phyloP scores from a whole-genome alignment of 2,888 invertebrate species.

The Tinea semifulvella region DNA sequence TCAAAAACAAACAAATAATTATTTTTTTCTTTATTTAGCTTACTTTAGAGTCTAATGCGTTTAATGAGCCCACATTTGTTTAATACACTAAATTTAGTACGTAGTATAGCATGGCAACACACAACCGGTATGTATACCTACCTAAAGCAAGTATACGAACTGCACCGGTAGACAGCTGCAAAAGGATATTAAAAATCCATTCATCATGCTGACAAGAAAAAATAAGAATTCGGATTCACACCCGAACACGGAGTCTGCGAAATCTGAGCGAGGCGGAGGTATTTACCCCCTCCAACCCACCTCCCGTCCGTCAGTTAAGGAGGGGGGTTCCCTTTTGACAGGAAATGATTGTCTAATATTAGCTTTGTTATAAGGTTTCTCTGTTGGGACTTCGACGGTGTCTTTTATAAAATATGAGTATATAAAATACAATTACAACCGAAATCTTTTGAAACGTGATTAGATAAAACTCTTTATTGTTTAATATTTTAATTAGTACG shows the following conservation, averaged over 20 bases:
- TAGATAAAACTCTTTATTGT: too few relatives aligned
- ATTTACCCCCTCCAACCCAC: slow-evolving; percentile 39
- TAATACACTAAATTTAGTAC: too few relatives aligned
- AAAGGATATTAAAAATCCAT: slow-evolving; percentile 61
- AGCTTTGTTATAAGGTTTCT: slow-evolving; percentile 64
- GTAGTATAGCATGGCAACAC: too few relatives aligned
- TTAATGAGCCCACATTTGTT: too few relatives aligned
- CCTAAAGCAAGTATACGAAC: background rate
- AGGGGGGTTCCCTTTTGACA: slow-evolving; percentile 56
- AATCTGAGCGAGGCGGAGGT: slow-evolving; percentile 48
- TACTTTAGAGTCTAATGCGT: too few relatives aligned
- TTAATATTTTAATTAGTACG: too few relatives aligned
- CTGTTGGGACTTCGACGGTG: slow-evolving; percentile 44
- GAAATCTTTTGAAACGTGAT: too few relatives aligned
- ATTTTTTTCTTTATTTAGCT: too few relatives aligned
- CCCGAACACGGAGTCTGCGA: slow-evolving; percentile 52
- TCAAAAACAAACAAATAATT: too few relatives aligned
- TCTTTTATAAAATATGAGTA: slow-evolving; percentile 25
- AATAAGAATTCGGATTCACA: slow-evolving; percentile 60
- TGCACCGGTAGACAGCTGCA: slow-evolving; percentile 38
- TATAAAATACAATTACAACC: too few relatives aligned
- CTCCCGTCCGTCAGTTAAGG: slow-evolving; percentile 25
- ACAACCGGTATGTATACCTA: background rate
- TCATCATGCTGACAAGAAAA: slow-evolving; percentile 52
- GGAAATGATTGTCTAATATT: slow-evolving; percentile 67